Conservation (phyloP, 2,888 invertebrate species). For the Calameuta pallipes region DNA sequence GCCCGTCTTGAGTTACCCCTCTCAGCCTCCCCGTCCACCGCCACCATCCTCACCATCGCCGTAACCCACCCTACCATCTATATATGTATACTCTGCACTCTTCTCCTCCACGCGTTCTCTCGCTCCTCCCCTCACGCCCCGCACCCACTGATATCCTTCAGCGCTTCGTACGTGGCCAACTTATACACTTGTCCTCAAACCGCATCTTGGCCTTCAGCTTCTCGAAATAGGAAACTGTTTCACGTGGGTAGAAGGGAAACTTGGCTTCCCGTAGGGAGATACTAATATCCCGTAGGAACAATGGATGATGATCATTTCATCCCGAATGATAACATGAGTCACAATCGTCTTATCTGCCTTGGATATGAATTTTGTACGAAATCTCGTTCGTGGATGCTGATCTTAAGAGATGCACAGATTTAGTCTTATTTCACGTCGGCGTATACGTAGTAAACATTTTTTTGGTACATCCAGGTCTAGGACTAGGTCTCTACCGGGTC, state of each 20-base stretch:
- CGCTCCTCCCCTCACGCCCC: not conserved
- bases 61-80: not conserved
- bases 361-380: not conserved
- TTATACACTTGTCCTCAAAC: not conserved
- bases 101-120: not conserved
- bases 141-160: not conserved
- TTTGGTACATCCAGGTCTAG: no score
- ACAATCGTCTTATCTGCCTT: not conserved
- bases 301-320: not conserved
- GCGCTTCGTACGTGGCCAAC: not conserved
- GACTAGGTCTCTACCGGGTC: no score
- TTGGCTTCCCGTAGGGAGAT: slow-evolving; percentile 1
- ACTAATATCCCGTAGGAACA: not conserved
- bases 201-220: not conserved
- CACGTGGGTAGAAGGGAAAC: not conserved
- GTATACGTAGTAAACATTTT: not conserved
- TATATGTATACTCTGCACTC: not conserved
- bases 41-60: slow-evolving; percentile 23
- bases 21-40: slow-evolving; percentile 29
- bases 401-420: not conserved
- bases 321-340: not conserved
- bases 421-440: not conserved
- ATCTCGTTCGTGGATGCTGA: not conserved
- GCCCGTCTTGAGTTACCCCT: slow-evolving; percentile 67
- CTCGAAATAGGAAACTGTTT: not conserved